Base-by-base conservation (phyloP, 2,113 vertebrate species). In the Pluvianellus socialis region DNA sequence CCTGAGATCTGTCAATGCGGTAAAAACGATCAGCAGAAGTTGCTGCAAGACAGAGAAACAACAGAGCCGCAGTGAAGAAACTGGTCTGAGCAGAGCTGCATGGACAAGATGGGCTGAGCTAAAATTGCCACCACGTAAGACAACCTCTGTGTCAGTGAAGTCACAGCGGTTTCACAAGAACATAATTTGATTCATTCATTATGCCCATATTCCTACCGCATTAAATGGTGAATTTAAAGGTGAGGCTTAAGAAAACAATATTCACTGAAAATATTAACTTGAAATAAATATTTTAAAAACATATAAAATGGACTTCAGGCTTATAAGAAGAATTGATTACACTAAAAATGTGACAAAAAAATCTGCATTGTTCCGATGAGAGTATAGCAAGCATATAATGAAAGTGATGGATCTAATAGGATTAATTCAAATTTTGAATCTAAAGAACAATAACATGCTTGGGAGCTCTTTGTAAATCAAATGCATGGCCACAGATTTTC, bases 1-100 rank as follows among this genome's bases (percentile, higher is more conserved):
- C 99, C 99, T 99, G 99, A 98, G 99, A 99, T 98, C 99, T 99
- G 98, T 99, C 99, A 92, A 99, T 99, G 93, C 99, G 99, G 95
- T 99, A 99, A 98, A 99, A 99, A 76, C 99, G 99, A 95, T 99
- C 99, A 74, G 99, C 98, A 95, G 99, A 99, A 76, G 99, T 99
- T 90, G 99, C 99, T 99, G 97, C 23, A 93, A 96, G 83, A 77
- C 68, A 73, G 62, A 96, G 63, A 66, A 86, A 95, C 47, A 93
- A 86, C 22, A 87, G 26, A 96, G 7, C 23, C 1, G 1, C 33
- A 73, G 81, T 96, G 47, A 77, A 91, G 66, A 81, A 83, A 85
- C 70, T 4, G 40, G 9, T 38, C 28, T 74, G 61, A 86, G 67
- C n/a, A 67, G 32, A 75, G 52, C 9, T 62, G 35, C 23, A 15